A percentile compares a stretch with the other conserved stretches of the same genome.
Evolutionary conservation across 2,113 vertebrate genomes (phyloP).

Genomic region (Pica pica): DNA sequence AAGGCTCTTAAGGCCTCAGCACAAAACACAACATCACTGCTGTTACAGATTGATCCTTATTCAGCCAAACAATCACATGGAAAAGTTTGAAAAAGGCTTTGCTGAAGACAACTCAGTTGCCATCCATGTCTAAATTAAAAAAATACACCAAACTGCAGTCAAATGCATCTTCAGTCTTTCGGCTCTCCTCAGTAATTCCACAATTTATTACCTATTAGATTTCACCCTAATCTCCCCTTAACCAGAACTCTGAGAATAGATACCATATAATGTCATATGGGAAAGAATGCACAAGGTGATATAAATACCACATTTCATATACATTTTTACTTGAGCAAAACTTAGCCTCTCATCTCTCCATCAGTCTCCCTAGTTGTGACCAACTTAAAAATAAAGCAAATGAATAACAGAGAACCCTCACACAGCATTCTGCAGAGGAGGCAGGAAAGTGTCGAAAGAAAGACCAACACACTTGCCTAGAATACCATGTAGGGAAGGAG

Average conservation of each 20-base stretch:
- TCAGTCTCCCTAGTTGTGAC: not conserved
- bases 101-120: not conserved
- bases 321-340: not conserved
- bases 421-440: not conserved
- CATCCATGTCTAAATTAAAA: constrained; percentile 29
- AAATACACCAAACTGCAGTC: not conserved
- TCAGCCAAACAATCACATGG: not conserved
- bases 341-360: not conserved
- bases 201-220: not conserved
- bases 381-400: not conserved
- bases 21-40: not conserved
- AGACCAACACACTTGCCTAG: not conserved
- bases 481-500: not conserved
- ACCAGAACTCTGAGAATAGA: not conserved
- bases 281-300: not conserved
- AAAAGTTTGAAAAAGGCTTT: constrained; percentile 11
- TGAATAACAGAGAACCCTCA: not conserved
- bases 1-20: constrained; percentile 4
- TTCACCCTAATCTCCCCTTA: not conserved
- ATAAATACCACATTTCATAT: not conserved
- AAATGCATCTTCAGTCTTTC: not conserved
- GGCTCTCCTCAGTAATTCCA: not conserved
- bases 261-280: not conserved
- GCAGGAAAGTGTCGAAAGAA: not conserved
- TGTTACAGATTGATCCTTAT: not conserved